Base-by-base conservation (phyloP, 2,888 invertebrate genomes). In the Drosophila trichaetosa region DNA sequence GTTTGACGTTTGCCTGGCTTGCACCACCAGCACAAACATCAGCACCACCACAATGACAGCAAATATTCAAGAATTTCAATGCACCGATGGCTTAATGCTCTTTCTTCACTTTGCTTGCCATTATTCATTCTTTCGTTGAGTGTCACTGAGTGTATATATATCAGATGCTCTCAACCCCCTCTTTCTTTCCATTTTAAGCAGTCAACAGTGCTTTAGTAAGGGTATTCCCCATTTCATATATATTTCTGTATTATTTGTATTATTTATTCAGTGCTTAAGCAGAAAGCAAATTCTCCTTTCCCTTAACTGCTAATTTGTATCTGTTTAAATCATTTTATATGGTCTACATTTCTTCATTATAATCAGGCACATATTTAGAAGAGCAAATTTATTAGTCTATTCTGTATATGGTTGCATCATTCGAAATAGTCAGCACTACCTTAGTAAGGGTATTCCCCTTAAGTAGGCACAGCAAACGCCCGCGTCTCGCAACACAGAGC, bases 401-500 rank as follows among this genome's bases (percentile, higher is more conserved):
- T 2, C 4, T n/a, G 1, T 29, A 0, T 8, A 10, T 7, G 46
- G 27, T n/a, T 4, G 5, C 18, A 11, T 1, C 27, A 56, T 8
- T 38, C 1, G 0, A 0, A 4, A 16, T 42, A 66, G n/a, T 49
- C 6, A 6, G 1, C 0, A 27, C 4, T 31, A 11, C 38, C 51
- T 38, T 2, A n/a, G 29, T 36, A 1, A 78, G 79, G 38, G 78
- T 69, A 79, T 54, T 11, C 1, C 13, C 34, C 33, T 48, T 46
- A 60, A 73, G 42, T 66, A 79, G 82, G 78, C 78, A 69, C 69
- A 69, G 65, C 65, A 66, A 24, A 78, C 79, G 78, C 82, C 78
- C 53, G 79, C 56, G 79, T 78, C 73, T 48, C 74, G 74, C 78
- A 79, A 73, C 65, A 60, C 79, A 68, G 60, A 82, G 68, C 62